These are phyloP conservation scores for Plutella xylostella DNA, from an alignment of 2,888 invertebrate species.

Conservation along the genomic window DNA sequence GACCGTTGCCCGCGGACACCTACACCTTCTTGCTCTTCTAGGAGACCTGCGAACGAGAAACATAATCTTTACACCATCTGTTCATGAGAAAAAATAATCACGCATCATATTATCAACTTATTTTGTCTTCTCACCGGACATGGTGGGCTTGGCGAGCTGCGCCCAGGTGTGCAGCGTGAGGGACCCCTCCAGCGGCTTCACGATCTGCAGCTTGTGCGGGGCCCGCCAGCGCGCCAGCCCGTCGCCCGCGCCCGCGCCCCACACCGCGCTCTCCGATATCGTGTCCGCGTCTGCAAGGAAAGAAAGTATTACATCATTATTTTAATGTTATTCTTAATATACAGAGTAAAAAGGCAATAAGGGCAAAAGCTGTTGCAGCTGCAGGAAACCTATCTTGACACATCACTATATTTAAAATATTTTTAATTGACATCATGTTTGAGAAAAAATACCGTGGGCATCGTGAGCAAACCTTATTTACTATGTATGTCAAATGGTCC, in stretches of 20 bases:
- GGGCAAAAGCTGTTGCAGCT: no score
- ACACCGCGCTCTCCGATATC: slow-evolving; percentile 58
- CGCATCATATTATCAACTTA: no score
- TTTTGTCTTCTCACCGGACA: slow-evolving; percentile 78
- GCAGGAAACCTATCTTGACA: no score
- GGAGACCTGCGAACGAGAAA: slow-evolving; percentile 51
- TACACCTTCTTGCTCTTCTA: slow-evolving; percentile 93
- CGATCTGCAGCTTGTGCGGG: slow-evolving; percentile 91
- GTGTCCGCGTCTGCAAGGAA: slow-evolving; percentile 37
- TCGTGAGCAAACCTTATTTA: no score
- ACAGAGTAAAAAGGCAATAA: no score
- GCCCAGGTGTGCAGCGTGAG: slow-evolving; percentile 96
- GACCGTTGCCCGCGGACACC: slow-evolving; percentile 84
- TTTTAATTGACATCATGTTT: no score
- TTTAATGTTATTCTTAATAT: no score
- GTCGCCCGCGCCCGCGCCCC: slow-evolving; percentile 57
- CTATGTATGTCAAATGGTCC: no score
- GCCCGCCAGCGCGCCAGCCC: slow-evolving; percentile 74
- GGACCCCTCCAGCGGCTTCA: slow-evolving; percentile 94
- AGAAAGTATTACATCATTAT: neutral
- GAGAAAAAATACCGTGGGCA: no score
- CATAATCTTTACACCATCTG: neutral
- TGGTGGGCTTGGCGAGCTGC: slow-evolving; percentile 91
- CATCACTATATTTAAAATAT: no score
- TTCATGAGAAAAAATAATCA: neutral